Conservation (phyloP, 1,140 invertebrate species). For the Tetragonula clypearis region DNA sequence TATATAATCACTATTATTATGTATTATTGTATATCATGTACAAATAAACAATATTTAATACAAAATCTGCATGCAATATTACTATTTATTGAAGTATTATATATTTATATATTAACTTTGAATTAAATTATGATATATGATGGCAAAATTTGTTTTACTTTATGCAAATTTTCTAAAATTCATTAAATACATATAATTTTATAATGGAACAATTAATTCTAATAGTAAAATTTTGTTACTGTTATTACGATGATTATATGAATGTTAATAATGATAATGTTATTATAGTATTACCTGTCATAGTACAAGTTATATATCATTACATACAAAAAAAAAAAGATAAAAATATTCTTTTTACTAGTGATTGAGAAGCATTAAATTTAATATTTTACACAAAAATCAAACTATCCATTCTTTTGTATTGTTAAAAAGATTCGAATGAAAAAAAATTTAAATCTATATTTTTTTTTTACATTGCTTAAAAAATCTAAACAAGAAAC, state of each 20-base stretch:
- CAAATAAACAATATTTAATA: not conserved
- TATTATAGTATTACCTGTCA: not conserved
- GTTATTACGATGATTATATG: not conserved
- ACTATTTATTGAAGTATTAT: not conserved
- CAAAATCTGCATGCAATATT: constrained; percentile 25
- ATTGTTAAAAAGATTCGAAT: not conserved
- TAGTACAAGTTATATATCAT: not conserved
- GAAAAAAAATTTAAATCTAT: not conserved
- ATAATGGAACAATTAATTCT: not conserved
- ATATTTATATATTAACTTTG: not conserved
- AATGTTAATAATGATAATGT: constrained; percentile 5
- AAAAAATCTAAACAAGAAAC: not conserved
- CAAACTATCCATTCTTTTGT: not conserved
- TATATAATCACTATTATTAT: not conserved
- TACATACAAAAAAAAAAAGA: not conserved
- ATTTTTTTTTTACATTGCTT: not conserved
- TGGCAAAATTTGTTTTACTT: not conserved
- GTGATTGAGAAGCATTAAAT: not conserved
- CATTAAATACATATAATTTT: not conserved
- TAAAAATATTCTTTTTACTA: not conserved
- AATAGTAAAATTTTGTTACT: not conserved
- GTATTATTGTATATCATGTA: constrained; percentile 2
- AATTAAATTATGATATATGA: not conserved
- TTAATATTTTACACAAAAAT: not conserved
- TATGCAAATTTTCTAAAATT: not conserved